Evolutionary conservation across 1,140 invertebrate species (phyloP).

Genomic region (Rhopalosiphum maidis): DNA sequence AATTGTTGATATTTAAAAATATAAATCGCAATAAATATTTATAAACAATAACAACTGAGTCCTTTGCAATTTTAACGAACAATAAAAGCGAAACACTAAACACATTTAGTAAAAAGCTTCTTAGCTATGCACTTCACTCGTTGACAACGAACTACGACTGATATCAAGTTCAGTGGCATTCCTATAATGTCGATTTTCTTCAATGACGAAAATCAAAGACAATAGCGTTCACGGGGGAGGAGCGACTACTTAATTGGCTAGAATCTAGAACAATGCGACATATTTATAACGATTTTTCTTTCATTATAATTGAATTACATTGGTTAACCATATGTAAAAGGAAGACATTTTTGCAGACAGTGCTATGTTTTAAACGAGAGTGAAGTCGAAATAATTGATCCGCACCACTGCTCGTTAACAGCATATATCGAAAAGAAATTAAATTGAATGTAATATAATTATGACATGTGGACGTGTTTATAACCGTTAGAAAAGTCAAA

Average conservation of each 20-base stretch:
- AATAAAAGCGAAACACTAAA: not conserved
- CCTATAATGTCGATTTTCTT: slow-evolving; percentile 15
- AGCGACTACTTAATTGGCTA: slow-evolving; percentile 30
- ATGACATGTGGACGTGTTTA: not conserved
- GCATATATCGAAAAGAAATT: not conserved
- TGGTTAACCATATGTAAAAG: slow-evolving; percentile 39
- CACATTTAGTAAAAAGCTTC: not conserved
- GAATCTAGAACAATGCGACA: slow-evolving; percentile 44
- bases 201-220: slow-evolving; percentile 15
- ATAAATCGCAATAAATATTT: not conserved
- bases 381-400: slow-evolving; percentile 27
- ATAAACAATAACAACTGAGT: not conserved
- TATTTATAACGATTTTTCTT: slow-evolving; percentile 47
- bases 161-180: slow-evolving; percentile 28
- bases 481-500: not conserved
- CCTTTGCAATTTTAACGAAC: not conserved
- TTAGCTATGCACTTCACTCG: not conserved
- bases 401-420: slow-evolving; percentile 38
- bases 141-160: slow-evolving; percentile 32
- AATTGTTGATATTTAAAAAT: not conserved
- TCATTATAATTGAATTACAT: slow-evolving; percentile 28
- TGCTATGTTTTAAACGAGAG: not conserved
- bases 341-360: not conserved
- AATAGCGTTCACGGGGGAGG: not conserved
- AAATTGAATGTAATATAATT: slow-evolving; percentile 32